Evolutionary conservation across 37 sponge, comb jelly and placozoan species (phyloP).

Genomic region (Corticium candelabrum): DNA sequence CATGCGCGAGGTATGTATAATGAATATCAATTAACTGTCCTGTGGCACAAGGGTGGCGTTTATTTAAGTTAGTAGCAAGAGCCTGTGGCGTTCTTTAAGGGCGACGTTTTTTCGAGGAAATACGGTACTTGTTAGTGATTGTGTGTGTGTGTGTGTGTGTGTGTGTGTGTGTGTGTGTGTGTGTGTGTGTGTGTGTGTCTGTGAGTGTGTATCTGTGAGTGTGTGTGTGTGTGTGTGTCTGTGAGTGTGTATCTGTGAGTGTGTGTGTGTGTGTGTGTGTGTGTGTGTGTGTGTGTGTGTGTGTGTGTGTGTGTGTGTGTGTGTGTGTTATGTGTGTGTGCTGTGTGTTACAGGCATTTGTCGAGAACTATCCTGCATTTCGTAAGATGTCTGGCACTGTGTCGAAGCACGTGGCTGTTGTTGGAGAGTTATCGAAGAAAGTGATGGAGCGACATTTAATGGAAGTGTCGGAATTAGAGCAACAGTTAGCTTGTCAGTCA

Average conservation of each 20-base stretch:
- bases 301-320: background rate
- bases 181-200: background rate
- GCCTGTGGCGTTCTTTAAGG: too few species aligned
- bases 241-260: too few species aligned
- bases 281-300: conserved; percentile 23
- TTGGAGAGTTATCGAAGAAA: conserved; percentile 75
- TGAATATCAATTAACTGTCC: too few species aligned
- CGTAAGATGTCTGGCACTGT: conserved; percentile 85
- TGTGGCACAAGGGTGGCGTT: too few species aligned
- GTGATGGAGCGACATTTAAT: conserved; percentile 61
- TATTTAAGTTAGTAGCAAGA: too few species aligned
- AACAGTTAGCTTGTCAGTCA: conserved; percentile 61
- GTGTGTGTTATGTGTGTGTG: too few species aligned
- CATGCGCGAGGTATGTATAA: too few species aligned
- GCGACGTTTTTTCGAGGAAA: too few species aligned
- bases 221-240: too few species aligned
- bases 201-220: background rate
- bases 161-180: too few species aligned
- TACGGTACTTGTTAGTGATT: too few species aligned
- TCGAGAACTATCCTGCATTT: conserved; percentile 95
- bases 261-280: conserved; percentile 17
- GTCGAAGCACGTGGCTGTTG: conserved; percentile 90
- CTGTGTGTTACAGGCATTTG: conserved; percentile 41
- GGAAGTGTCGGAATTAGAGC: conserved; percentile 81
- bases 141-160: background rate